Conservation (phyloP, 2,113 vertebrate species). For the Corythoichthys haematopterus region DNA sequence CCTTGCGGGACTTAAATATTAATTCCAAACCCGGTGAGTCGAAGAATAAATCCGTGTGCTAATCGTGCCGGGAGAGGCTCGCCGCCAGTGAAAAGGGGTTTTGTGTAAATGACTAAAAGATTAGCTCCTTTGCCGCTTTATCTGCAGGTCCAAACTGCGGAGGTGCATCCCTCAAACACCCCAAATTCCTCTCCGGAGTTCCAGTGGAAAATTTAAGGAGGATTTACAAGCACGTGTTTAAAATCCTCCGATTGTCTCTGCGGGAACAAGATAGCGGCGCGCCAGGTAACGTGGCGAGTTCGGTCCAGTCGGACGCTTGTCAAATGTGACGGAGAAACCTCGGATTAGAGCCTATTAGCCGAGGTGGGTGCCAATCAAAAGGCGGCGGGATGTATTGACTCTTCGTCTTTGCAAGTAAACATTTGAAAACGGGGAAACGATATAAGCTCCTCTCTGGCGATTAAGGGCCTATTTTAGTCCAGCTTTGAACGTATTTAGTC, state of each 20-base stretch:
- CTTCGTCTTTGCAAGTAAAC: constrained; percentile 48
- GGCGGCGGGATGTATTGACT: constrained; percentile 26
- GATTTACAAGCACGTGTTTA: constrained; percentile 41
- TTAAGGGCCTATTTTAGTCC: constrained; percentile 36
- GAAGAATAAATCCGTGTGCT: constrained; percentile 73
- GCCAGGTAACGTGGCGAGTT: constrained; percentile 43
- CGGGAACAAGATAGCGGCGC: constrained; percentile 55
- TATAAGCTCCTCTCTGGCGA: constrained; percentile 23
- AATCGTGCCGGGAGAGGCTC: constrained; percentile 67
- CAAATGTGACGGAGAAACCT: constrained; percentile 31
- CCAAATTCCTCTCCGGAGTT: constrained; percentile 53
- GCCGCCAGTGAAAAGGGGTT: constrained; percentile 66
- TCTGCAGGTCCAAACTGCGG: constrained; percentile 62
- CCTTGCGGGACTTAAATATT: constrained; percentile 68
- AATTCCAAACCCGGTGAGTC: constrained; percentile 71
- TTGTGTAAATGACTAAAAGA: constrained; percentile 76
- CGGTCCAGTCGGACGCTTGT: constrained; percentile 41
- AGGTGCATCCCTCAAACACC: constrained; percentile 52
- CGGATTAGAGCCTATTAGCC: constrained; percentile 63
- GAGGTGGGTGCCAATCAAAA: constrained; percentile 48
- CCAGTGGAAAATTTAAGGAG: constrained; percentile 25
- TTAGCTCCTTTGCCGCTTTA: constrained; percentile 66
- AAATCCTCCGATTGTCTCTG: constrained; percentile 68
- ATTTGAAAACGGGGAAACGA: constrained; percentile 9
- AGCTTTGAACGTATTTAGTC: constrained; percentile 40